Evolutionary conservation across 2,797 vertebrate species (phyloP).

Genomic region (Echeneis naucrates): DNA sequence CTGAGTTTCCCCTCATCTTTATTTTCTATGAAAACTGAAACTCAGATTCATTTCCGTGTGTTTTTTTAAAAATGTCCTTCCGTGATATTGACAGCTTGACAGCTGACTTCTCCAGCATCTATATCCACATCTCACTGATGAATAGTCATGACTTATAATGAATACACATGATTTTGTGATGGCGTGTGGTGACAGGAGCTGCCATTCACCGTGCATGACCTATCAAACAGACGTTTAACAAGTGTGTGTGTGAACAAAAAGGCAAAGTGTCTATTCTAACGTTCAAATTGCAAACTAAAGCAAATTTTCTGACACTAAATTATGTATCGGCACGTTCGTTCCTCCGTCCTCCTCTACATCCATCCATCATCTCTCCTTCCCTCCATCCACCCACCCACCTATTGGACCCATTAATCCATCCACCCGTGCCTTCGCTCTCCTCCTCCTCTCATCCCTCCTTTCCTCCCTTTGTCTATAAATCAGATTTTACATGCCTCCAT

Average conservation of each 20-base stretch:
- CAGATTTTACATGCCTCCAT: not conserved
- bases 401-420: conserved; percentile 22
- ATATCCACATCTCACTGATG: conserved; percentile 15
- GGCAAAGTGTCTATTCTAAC: not conserved
- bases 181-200: conserved; percentile 12
- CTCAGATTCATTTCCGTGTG: not conserved
- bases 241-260: conserved; percentile 1
- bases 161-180: conserved; percentile 39
- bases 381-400: not conserved
- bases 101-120: not conserved
- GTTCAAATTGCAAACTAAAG: conserved; percentile 41
- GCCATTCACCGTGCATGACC: conserved; percentile 26
- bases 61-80: not conserved
- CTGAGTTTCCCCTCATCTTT: not conserved
- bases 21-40: not conserved
- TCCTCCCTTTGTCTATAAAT: conserved; percentile 9
- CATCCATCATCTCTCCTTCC: conserved; percentile 30
- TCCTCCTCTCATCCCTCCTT: not conserved
- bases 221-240: not conserved
- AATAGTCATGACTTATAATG: conserved; percentile 22
- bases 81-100: not conserved
- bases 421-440: not conserved
- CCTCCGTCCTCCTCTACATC: conserved; percentile 6
- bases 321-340: conserved; percentile 16
- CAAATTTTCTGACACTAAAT: conserved; percentile 27